Evolutionary conservation across 1,140 invertebrate genomes (phyloP).

Genomic region (Brachionus rubens): DNA sequence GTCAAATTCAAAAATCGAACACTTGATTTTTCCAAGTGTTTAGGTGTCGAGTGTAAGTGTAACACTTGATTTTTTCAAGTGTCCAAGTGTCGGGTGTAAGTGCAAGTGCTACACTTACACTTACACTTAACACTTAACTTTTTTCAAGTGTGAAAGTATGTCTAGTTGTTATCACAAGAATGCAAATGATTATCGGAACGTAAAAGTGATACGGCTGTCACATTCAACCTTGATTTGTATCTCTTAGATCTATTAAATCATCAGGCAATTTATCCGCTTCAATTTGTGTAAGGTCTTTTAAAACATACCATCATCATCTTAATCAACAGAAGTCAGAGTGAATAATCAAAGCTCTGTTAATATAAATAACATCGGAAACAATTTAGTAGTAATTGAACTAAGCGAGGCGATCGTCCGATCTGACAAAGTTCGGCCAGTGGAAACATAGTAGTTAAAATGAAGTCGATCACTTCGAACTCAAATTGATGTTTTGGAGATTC

Average conservation of each 20-base stretch:
- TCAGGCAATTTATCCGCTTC: constrained; percentile 60
- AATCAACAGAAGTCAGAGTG: constrained; percentile 46
- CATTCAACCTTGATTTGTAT: constrained; percentile 35
- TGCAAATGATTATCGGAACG: too few species aligned
- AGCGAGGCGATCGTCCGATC: constrained; percentile 68
- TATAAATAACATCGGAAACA: constrained; percentile 55
- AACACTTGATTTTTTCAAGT: too few species aligned
- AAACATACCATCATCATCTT: constrained; percentile 73
- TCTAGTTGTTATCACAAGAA: too few species aligned
- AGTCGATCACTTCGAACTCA: constrained; percentile 67
- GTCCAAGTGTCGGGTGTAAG: too few species aligned
- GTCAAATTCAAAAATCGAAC: too few species aligned
- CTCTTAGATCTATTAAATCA: neutral
- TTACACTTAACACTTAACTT: too few species aligned
- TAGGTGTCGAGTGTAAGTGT: too few species aligned
- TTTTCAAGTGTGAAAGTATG: too few species aligned
- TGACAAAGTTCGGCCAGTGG: constrained; percentile 67
- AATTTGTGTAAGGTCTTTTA: constrained; percentile 81
- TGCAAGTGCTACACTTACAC: too few species aligned
- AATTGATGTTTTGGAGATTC: constrained; percentile 64
- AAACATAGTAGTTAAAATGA: constrained; percentile 48
- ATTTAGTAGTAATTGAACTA: constrained; percentile 75
- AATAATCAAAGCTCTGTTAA: constrained; percentile 48
- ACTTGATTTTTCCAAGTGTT: too few species aligned
- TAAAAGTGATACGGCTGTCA: too few species aligned